phyloP scores from a whole-genome alignment of 2,888 invertebrate species.

The Tipula helvola region DNA sequence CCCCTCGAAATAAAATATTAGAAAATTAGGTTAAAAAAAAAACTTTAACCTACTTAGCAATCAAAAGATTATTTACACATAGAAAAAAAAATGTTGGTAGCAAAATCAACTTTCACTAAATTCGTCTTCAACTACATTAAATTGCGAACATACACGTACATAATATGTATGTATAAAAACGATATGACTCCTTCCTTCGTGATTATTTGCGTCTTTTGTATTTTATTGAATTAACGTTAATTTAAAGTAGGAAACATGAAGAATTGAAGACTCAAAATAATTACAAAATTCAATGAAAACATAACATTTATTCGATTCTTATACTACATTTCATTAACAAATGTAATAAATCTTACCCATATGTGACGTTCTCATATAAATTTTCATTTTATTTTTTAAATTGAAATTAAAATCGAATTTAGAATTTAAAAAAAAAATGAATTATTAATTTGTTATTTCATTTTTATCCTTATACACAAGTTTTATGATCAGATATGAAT shows the following conservation, averaged over 20 bases:
- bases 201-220: not conserved
- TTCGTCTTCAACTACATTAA: not conserved
- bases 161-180: not conserved
- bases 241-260: not conserved
- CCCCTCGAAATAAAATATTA: not conserved
- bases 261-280: not conserved
- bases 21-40: not conserved
- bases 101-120: not conserved
- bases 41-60: not conserved
- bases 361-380: too few relatives aligned
- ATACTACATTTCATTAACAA: too few relatives aligned
- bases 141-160: not conserved
- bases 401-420: not conserved
- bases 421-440: not conserved
- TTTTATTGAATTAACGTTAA: not conserved
- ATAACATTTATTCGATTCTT: not conserved
- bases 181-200: not conserved
- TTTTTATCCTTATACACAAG: not conserved
- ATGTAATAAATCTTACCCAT: too few relatives aligned
- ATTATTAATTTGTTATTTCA: not conserved
- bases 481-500: too few relatives aligned
- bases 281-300: too few relatives aligned
- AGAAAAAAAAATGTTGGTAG: not conserved
- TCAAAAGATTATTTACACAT: not conserved
- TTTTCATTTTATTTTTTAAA: too few relatives aligned